Evolutionary conservation across 2,888 invertebrate species (phyloP).

Genomic region (Rotaria macrura): DNA sequence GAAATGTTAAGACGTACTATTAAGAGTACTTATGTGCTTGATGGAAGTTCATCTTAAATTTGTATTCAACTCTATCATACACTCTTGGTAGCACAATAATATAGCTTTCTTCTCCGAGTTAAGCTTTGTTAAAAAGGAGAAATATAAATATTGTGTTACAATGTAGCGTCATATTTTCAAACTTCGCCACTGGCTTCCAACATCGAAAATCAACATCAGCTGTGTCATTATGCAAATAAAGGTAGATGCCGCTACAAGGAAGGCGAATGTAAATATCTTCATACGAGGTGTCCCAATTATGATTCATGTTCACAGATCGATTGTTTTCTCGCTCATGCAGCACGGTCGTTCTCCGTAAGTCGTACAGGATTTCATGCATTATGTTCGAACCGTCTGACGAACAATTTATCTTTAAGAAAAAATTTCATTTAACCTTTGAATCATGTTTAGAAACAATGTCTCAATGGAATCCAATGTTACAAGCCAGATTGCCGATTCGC

Average conservation of each 20-base stretch:
- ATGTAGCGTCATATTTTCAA: neutral
- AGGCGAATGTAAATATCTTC: neutral
- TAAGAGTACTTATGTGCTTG: too few relatives aligned
- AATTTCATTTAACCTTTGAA: too few relatives aligned
- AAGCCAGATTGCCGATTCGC: neutral
- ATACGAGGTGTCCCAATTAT: neutral
- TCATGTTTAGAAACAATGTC: neutral
- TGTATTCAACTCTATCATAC: too few relatives aligned
- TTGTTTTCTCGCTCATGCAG: neutral
- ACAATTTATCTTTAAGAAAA: neutral
- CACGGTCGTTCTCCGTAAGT: neutral
- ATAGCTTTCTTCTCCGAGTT: too few relatives aligned
- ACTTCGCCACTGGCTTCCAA: neutral
- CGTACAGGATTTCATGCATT: too few relatives aligned
- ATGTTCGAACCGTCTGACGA: too few relatives aligned
- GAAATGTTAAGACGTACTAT: too few relatives aligned
- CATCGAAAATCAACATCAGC: neutral
- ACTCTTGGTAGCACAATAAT: too few relatives aligned
- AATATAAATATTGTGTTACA: too few relatives aligned
- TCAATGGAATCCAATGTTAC: neutral
- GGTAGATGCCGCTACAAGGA: neutral
- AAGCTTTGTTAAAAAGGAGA: too few relatives aligned
- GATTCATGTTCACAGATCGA: neutral
- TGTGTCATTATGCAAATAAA: neutral
- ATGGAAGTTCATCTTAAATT: too few relatives aligned